phyloP scores from a whole-genome alignment of 1,140 invertebrate genomes.

The Meteorus sp. region DNA sequence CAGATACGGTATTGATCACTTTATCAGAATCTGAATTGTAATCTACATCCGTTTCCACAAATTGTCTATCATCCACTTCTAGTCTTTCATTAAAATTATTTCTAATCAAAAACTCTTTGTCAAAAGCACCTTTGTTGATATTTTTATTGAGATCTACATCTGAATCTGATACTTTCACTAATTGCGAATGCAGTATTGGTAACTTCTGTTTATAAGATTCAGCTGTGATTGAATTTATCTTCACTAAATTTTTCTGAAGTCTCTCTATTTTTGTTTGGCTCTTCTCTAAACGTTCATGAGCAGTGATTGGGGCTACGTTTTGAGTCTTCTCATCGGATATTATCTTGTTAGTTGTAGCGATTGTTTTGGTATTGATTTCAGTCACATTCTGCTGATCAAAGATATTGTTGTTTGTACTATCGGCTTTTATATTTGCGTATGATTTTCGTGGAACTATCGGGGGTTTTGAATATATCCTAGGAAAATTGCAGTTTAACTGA shows the following conservation, averaged over 20 bases:
- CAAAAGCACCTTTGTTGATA: slow-evolving; percentile 33
- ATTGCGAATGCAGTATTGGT: slow-evolving; percentile 24
- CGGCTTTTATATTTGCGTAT: background rate
- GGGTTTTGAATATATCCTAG: slow-evolving; percentile 25
- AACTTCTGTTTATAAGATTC: slow-evolving; percentile 43
- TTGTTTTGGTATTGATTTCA: too few relatives aligned
- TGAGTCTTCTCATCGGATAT: slow-evolving; percentile 3
- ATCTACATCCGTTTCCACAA: slow-evolving; percentile 33
- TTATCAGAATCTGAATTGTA: slow-evolving; percentile 31
- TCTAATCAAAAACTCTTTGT: slow-evolving; percentile 41
- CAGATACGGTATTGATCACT: slow-evolving; percentile 10
- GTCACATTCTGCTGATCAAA: too few relatives aligned
- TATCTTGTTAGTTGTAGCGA: too few relatives aligned
- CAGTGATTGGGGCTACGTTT: slow-evolving; percentile 1
- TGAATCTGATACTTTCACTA: slow-evolving; percentile 28
- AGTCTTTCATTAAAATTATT: slow-evolving; percentile 41
- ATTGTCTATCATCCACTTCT: slow-evolving; percentile 42
- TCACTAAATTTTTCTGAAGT: slow-evolving; percentile 45
- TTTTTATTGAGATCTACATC: slow-evolving; percentile 38
- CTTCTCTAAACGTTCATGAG: slow-evolving; percentile 34
- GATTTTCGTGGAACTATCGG: slow-evolving; percentile 32
- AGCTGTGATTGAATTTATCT: slow-evolving; percentile 43
- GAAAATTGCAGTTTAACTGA: slow-evolving; percentile 9
- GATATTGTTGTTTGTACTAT: too few relatives aligned
- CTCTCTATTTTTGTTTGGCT: slow-evolving; percentile 43